Evolutionary conservation across 2,113 vertebrate species (phyloP), one percentile per base, ranked within the genome.

Genomic region (Peromyscus leucopus): DNA sequence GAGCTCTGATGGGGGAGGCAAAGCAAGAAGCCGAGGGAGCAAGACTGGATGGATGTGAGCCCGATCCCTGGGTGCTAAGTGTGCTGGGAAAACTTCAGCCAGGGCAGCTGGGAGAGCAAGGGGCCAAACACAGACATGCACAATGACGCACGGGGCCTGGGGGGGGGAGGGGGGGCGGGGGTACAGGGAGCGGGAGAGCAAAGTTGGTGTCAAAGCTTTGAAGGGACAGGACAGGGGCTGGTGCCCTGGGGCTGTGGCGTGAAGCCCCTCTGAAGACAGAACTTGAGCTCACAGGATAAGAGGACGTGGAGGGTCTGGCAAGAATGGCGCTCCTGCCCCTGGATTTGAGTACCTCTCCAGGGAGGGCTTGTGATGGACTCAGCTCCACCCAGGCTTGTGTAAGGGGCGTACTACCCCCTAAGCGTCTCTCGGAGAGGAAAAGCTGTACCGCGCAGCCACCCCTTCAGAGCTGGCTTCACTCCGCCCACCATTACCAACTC

Each of bases 71-170:
- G 90, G 88, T 1, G 0, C 96, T 91, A 94, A 90, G 51, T 91
- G 71, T 57, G 74, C 97, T 63, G 84, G 90, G 92, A 67, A 88
- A 89, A 76, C 90, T 22, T 96, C 31, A 95, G 92, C 95, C 67
- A 80, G 71, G 78, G 65, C 59, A 84, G 79, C 21, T 21, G 71
- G 88, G 59, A 76, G 65, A 82, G 39, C 28, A 15, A n/a, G 51
- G 57, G 59, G 67, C 13, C 74, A 92, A 57, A 95, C 97, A 97
- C 63, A 85, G 96, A 97, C 98, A 98, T 98, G 98, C 97, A 98
- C 97, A 95, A 96, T 6, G 86, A 91, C 96, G 93, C 74, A 94
- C 93, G n/a, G 4, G 15, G 91, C n/a, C n/a, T n/a, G 79, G 46
- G 10, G 67, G 76, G 26, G 21, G 11, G 15, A n/a, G 46, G 10